Evolutionary conservation across 2,113 vertebrate genomes (phyloP).

Genomic region (Lasiurus borealis): DNA sequence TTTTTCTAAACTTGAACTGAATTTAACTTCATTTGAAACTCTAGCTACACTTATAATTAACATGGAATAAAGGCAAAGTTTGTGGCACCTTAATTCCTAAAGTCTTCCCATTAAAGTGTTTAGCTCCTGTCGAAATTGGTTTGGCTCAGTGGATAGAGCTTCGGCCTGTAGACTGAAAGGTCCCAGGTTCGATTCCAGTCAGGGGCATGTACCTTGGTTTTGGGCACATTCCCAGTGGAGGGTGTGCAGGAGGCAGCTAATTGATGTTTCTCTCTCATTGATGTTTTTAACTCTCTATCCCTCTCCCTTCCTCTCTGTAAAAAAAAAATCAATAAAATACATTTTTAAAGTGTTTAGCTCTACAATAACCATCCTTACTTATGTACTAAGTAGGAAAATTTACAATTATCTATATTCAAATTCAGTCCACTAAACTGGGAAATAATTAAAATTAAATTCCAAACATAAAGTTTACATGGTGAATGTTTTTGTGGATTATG

Average conservation of each 20-base stretch:
- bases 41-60: neutral
- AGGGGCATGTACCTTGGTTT: too few relatives aligned
- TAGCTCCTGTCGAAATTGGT: neutral
- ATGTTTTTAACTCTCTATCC: too few relatives aligned
- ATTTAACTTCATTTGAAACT: slow-evolving; percentile 16
- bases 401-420: neutral
- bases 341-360: neutral
- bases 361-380: neutral
- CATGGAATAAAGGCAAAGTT: slow-evolving; percentile 5
- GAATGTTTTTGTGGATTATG: neutral
- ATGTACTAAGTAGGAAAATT: neutral
- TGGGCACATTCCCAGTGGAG: too few relatives aligned
- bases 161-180: too few relatives aligned
- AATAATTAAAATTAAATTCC: slow-evolving; percentile 33
- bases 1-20: slow-evolving; percentile 41
- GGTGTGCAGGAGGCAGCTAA: too few relatives aligned
- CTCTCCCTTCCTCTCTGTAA: too few relatives aligned
- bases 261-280: too few relatives aligned
- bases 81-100: neutral
- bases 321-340: too few relatives aligned
- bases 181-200: too few relatives aligned
- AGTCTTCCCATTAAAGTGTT: neutral
- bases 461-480: neutral
- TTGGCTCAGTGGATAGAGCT: too few relatives aligned
- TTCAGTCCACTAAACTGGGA: neutral